Conservation (phyloP, 2,113 vertebrate genomes). For the Progne subis region DNA sequence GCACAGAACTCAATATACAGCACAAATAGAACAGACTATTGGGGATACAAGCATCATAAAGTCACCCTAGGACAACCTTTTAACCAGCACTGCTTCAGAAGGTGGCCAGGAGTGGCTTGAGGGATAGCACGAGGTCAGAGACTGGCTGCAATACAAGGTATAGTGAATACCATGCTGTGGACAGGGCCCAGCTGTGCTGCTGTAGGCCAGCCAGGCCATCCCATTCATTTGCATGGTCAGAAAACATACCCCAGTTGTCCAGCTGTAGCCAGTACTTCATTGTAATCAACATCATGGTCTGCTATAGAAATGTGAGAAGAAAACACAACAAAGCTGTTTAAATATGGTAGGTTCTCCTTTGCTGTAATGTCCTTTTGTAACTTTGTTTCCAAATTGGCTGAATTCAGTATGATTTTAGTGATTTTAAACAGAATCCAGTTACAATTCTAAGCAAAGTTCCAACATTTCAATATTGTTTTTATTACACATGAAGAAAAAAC, state of each 20-base stretch:
- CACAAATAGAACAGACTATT: no score
- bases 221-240: not conserved
- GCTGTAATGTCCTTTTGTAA: not conserved
- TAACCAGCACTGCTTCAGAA: not conserved
- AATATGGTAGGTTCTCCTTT: not conserved
- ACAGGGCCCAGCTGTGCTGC: not conserved
- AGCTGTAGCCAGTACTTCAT: not conserved
- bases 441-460: not conserved
- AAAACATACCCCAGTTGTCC: not conserved
- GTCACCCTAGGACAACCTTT: no score
- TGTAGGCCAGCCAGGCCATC: not conserved
- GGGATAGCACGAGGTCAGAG: not conserved
- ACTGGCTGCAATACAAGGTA: not conserved
- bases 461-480: slow-evolving; percentile 12
- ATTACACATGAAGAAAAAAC: not conserved
- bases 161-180: not conserved
- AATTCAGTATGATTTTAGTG: not conserved
- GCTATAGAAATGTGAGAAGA: not conserved
- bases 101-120: not conserved
- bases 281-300: not conserved
- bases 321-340: not conserved
- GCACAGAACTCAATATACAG: no score
- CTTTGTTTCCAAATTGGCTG: not conserved
- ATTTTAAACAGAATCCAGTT: not conserved
- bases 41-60: no score